Base-by-base conservation (phyloP, 53 echinoderm and acorn worm genomes). In the Echinometra lucunter region DNA sequence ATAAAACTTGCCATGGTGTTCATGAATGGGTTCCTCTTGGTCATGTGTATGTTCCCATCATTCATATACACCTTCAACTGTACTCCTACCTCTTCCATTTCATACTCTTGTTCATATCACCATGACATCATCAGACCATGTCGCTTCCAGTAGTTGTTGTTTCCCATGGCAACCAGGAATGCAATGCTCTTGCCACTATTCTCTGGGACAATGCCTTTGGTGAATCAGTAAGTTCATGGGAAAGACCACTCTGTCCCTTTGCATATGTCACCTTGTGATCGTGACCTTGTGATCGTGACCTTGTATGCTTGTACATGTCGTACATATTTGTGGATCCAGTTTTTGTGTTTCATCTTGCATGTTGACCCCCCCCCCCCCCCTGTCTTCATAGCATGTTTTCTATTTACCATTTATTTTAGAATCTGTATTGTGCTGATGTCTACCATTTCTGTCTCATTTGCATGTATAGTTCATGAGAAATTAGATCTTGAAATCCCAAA, bases 101-200 rank as follows among this genome's bases (percentile, higher is more conserved):
- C 81, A 28, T 81, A 35, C 40, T 49, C 85, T 49, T 49, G 19
- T n/a, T n/a, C n/a, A 10, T 85, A 85, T 49, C 30, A 85, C 30
- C 28, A 10, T 85, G 81, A 18, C 74, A 57, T 91, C 92, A 97
- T 91, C 92, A 97, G 97, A 97, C 95, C 95, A 90, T 97, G 95
- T 97, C 98, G 83, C 98, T 97, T 57, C 98, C 98, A 70, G 98
- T 98, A 94, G 98, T 98, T 95, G 98, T 98, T 94, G 98, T 98
- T 56, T 98, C 98, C 97, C 98, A 98, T 98, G 98, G 98, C 95
- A 98, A 98, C 93, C 98, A 98, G 95, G 98, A 98, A 97, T 98
- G 98, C 93, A 98, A 98, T 97, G 98, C 98, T 91, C 97, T 98
- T 95, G 97, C 98, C 74, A 98, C 98, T 56, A 98, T 98, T 94